phyloP scores from a whole-genome alignment of 2,888 invertebrate genomes.

The Sinelater perroti region DNA sequence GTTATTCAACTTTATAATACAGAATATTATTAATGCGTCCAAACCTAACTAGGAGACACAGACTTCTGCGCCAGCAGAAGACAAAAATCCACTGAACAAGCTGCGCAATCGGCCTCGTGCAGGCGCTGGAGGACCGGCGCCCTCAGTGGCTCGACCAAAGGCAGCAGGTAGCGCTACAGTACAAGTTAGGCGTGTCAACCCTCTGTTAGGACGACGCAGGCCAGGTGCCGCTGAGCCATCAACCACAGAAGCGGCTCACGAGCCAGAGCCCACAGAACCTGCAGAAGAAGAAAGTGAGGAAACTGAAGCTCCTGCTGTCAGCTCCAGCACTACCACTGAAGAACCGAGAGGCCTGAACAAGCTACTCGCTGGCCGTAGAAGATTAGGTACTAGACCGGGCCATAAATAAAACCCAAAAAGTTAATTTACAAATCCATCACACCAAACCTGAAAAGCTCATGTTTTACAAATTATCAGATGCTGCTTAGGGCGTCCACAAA shows the following conservation, averaged over 20 bases:
- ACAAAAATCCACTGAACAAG: constrained; percentile 57
- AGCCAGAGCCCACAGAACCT: constrained; percentile 41
- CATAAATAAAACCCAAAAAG: too few relatives aligned
- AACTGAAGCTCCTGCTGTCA: constrained; percentile 46
- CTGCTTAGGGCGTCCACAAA: not conserved
- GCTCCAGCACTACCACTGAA: constrained; percentile 56
- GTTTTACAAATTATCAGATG: too few relatives aligned
- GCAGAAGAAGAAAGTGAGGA: constrained; percentile 46
- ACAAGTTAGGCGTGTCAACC: constrained; percentile 66
- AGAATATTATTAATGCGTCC: not conserved
- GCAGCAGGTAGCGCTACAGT: constrained; percentile 63
- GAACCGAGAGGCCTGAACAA: constrained; percentile 72
- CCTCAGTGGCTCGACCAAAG: constrained; percentile 56
- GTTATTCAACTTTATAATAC: not conserved
- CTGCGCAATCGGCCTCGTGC: constrained; percentile 62
- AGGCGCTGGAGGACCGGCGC: constrained; percentile 62
- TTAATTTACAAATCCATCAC: too few relatives aligned
- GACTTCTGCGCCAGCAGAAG: constrained; percentile 50
- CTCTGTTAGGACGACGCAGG: constrained; percentile 65
- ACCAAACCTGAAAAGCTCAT: too few relatives aligned
- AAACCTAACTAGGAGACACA: constrained; percentile 44
- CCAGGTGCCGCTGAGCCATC: constrained; percentile 55
- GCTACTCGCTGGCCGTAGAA: constrained; percentile 74
- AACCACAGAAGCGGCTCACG: constrained; percentile 32
- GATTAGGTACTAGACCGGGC: constrained; percentile 69